Evolutionary conservation across 2,888 invertebrate genomes (phyloP), one percentile per base, ranked within the genome.

Genomic region (Drosophila mettleri): DNA sequence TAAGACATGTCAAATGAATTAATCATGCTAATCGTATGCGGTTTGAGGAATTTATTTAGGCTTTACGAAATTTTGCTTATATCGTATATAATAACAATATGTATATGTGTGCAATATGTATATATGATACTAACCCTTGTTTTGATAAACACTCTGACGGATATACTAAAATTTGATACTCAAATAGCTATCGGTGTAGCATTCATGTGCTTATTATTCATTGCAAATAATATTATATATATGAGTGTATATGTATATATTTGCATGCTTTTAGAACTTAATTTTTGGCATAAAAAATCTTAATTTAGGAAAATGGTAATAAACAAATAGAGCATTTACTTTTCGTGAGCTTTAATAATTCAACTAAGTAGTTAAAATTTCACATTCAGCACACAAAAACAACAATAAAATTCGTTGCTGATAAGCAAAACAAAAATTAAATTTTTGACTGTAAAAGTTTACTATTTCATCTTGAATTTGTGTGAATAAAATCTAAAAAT

Each of bases 371-470:
- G 29, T 38, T 16, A 36, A 31, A n/a, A 20, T 6, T 12, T 20
- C 24, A 22, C 45, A 20, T 10, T 12, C 22, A 16, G 6, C 24
- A 14, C 10, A n/a, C n/a, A n/a, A n/a, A 20, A 36, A 64, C 36
- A 38, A 14, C 7, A 8, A 22, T 14, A 31, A 14, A 29, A 41
- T 18, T 5, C 24, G 29, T 24, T 14, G 34, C 48, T 41, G 43
- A 73, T 65, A 33, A 72, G 10, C 27, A 14, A 8, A 14, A n/a
- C 12, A 12, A 10, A 38, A 48, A 48, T n/a, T 20, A n/a, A 41
- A n/a, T n/a, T 29, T 5, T 14, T 16, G 6, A 18, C 18, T 9
- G 2, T 0, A 18, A 18, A 18, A 5, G 9, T 38, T 6, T 12
- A 39, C 12, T 33, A 8, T 34, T 24, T 29, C 6, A 34, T 34